Evolutionary conservation across 2,888 invertebrate species (phyloP), one percentile per base, ranked within the genome.

Genomic region (Ennomos fuscantarius): DNA sequence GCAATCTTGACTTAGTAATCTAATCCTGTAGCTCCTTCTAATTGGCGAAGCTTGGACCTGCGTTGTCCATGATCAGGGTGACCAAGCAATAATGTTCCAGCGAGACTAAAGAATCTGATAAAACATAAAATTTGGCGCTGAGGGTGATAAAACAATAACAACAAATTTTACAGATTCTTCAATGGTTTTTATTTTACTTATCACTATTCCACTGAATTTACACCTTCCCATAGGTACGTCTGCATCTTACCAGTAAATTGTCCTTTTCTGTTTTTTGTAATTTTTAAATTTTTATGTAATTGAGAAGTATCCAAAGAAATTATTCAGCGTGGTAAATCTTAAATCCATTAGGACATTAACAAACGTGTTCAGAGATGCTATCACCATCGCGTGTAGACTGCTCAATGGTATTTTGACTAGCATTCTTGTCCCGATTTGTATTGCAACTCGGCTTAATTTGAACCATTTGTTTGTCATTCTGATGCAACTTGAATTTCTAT

Each of bases 1-100:
- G 12, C n/a, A 70, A 70, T 73, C 68, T 73, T 71, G 72, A 72
- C 70, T 72, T 68, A 70, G 72, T 70, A 68, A 73, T 70, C 69
- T 69, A 48, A 58, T 55, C 42, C 51, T 62, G 63, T 64, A 62
- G 62, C 8, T 60, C 52, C 58, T 58, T 55, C 64, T 71, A 74
- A 74, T 74, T 69, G 66, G 64, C 60, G 62, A 49, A 60, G 49
- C 42, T 52, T 43, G 36, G 48, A 53, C 39, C 37, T 42, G 56
- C 24, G 9, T 51, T 34, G 10, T 39, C 8, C 37, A n/a, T 36
- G 47, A 35, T 32, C 24, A 39, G 51, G 51, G 51, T 51, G 11
- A 36, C 51, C 42, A 44, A 1, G 24, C 24, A 24, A 5, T 6
- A 24, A 24, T 24, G 3, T 24, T 24, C 24, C 6, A 15, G 3